Percentiles rank a stretch among this genome's conserved stretches.
Evolutionary conservation across 2,113 vertebrate species (phyloP).

Genomic region (Brachionichthys hirsutus): DNA sequence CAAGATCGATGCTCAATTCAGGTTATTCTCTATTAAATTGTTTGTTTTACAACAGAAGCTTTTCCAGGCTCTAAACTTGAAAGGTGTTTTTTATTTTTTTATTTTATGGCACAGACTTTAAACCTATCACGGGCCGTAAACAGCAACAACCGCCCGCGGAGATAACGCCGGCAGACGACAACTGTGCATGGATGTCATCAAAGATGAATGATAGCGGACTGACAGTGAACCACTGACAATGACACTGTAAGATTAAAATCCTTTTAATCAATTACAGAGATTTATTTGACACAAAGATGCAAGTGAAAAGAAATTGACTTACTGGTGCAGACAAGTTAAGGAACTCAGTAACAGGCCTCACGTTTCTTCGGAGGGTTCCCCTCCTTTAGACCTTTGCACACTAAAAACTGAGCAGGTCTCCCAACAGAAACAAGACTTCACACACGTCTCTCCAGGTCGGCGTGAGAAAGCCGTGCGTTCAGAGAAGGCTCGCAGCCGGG

Average conservation of each 20-base stretch:
- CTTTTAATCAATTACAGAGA: not conserved
- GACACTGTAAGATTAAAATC: not conserved
- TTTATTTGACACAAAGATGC: not conserved
- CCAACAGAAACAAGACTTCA: too few species aligned
- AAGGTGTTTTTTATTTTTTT: slow-evolving; percentile 31
- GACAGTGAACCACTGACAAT: not conserved
- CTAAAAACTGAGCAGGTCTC: too few species aligned
- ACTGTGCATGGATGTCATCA: not conserved
- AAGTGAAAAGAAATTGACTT: slow-evolving; percentile 18
- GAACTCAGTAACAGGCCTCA: not conserved
- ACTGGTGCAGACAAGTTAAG: slow-evolving; percentile 4
- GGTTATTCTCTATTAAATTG: not conserved
- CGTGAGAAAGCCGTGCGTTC: too few species aligned
- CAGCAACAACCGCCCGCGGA: not conserved
- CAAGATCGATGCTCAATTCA: too few species aligned
- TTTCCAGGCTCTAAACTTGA: not conserved
- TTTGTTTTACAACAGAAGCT: not conserved
- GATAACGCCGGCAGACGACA: not conserved
- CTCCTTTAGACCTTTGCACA: too few species aligned
- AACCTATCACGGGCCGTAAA: slow-evolving; percentile 38
- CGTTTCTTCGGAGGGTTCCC: too few species aligned
- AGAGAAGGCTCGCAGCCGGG: too few species aligned
- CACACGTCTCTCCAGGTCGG: too few species aligned
- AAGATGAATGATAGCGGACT: not conserved
- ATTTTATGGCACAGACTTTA: slow-evolving; percentile 52